Conservation (phyloP, 2,797 vertebrate species). For the Danio aesculapii region DNA sequence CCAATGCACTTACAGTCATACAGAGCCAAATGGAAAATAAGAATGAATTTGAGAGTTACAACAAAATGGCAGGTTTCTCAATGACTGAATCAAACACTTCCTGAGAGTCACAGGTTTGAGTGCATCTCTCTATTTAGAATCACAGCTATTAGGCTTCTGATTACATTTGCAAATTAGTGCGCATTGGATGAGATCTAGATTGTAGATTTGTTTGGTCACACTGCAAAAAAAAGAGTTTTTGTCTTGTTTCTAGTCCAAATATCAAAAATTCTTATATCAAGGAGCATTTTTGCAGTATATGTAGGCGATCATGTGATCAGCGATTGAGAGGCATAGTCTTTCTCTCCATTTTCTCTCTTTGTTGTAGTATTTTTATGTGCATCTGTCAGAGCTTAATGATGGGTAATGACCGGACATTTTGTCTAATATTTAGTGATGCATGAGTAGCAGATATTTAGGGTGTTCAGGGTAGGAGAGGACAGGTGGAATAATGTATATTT, state of each 20-base stretch:
- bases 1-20: neutral
- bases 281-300: neutral
- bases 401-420: neutral
- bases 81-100: neutral
- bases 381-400: neutral
- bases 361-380: neutral
- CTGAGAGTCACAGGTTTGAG: neutral
- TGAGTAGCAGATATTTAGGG: conserved; percentile 23
- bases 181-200: neutral
- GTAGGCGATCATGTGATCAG: conserved; percentile 17
- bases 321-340: conserved; percentile 7
- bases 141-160: neutral
- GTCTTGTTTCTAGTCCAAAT: no score
- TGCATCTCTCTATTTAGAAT: neutral
- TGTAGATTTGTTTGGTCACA: neutral
- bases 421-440: conserved; percentile 8
- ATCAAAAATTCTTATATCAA: no score
- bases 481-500: conserved; percentile 14
- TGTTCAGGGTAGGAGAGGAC: neutral
- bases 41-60: neutral
- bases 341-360: conserved; percentile 3
- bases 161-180: neutral
- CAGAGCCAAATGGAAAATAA: neutral
- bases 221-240: no score
- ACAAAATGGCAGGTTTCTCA: neutral